phyloP scores from a whole-genome alignment of 2,113 vertebrate genomes.

The Cephalopholis sonnerati region DNA sequence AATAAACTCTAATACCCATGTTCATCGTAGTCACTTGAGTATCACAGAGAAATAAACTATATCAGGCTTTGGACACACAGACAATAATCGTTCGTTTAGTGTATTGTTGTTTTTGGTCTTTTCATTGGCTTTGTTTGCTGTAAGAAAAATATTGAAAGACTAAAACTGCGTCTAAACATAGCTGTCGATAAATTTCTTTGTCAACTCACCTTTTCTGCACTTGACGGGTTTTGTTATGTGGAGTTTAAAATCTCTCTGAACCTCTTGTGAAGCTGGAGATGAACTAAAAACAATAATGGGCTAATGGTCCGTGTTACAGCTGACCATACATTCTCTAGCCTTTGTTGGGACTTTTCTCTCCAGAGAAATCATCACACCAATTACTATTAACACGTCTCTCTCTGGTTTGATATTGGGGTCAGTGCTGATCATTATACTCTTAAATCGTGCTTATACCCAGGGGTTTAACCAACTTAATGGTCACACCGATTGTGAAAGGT shows the following conservation, averaged over 20 bases:
- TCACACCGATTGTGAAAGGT: not conserved
- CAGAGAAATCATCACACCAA: slow-evolving; percentile 24
- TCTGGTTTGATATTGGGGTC: slow-evolving; percentile 30
- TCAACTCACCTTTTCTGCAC: not conserved
- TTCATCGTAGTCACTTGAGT: not conserved
- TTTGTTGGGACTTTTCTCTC: not conserved
- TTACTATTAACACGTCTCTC: not conserved
- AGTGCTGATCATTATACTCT: slow-evolving; percentile 17
- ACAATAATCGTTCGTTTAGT: not conserved
- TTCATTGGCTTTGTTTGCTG: not conserved
- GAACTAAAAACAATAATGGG: no score
- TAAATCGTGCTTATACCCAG: slow-evolving; percentile 11
- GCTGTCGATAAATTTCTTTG: not conserved
- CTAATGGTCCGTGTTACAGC: slow-evolving; percentile 1
- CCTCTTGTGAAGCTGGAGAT: not conserved
- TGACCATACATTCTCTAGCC: not conserved
- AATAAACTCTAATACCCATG: not conserved
- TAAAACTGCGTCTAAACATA: not conserved
- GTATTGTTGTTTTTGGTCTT: not conserved
- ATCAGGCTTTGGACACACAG: not conserved
- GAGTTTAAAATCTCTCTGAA: not conserved
- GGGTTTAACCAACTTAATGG: slow-evolving; percentile 20
- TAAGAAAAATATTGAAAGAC: not conserved
- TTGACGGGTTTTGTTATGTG: not conserved
- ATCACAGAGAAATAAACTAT: not conserved